Evolutionary conservation across 2,113 vertebrate species (phyloP).

Genomic region (Sinocyclocheilus anophthalmus): DNA sequence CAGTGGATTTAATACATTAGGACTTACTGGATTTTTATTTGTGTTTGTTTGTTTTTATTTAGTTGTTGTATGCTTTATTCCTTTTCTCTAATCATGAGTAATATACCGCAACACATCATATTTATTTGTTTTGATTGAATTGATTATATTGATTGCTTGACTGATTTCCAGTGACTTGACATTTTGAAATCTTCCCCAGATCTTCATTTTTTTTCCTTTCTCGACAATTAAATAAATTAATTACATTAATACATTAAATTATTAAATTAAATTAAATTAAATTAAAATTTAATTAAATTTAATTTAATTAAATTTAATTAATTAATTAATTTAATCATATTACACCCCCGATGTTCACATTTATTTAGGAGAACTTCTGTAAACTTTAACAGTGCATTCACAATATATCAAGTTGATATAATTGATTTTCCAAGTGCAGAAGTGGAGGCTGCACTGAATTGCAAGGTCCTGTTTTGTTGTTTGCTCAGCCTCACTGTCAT

Average conservation of each 20-base stretch:
- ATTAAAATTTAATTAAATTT: background rate
- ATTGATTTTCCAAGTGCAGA: constrained; percentile 3
- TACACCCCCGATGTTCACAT: background rate
- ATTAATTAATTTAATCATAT: background rate
- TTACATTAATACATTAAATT: too few relatives aligned
- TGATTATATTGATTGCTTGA: background rate
- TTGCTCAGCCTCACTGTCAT: constrained; percentile 34
- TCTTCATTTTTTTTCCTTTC: background rate
- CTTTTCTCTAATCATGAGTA: background rate
- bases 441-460: background rate
- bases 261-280: too few relatives aligned
- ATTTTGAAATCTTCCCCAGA: background rate
- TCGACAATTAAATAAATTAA: too few relatives aligned
- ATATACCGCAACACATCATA: too few relatives aligned
- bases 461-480: constrained; percentile 41
- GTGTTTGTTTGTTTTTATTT: too few relatives aligned
- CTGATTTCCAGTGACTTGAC: background rate
- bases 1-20: too few relatives aligned
- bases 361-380: background rate
- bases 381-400: background rate
- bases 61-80: background rate
- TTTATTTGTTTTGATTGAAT: background rate
- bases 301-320: background rate
- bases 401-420: constrained; percentile 7
- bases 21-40: too few relatives aligned